Evolutionary conservation across 2,113 vertebrate genomes (phyloP), one percentile per base, ranked within the genome.

Genomic region (Takifugu bimaculatus): DNA sequence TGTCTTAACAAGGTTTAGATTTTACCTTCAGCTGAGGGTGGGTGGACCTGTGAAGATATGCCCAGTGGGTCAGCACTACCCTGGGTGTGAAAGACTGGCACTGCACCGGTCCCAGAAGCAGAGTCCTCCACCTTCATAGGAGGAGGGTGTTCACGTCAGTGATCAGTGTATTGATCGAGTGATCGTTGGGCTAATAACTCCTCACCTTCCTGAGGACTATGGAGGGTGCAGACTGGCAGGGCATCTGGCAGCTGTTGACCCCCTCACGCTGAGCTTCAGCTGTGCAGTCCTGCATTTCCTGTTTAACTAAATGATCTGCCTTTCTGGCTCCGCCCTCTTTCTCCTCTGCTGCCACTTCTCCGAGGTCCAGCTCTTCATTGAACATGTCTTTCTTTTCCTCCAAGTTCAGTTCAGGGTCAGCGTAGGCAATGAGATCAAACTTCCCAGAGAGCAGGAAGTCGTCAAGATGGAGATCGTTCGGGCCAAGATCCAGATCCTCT

Each of bases 381-480:
- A 99, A 98, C 94, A 98, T 93, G 77, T 95, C 93, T 70, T 96
- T 98, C 83, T 98, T 99, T 88, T 98, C 96, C 20, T 93, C 95
- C 9, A 96, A 81, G 65, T 98, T 94, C 56, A 96, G 93, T 60
- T 96, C 97, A 0, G 97, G 96, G 74, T 99, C 97, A 4, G 97
- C 94, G 52, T 98, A 99, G 1, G 97, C 97, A 53, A 99, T 96
- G 20, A 99, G 92, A 80, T 99, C 97, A 65, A 99, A 99, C 62
- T 99, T 95, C 28, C 94, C 97, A 0, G 94, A 94, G 74, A 91
- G 88, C 26, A 99, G 79, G 64, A 99, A 94, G 87, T 98, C 94
- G 48, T 98, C 97, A 3, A 99, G 91, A 56, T 98, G 96, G 68
- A 97, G 93, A 65, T 91, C 90, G 49, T 96, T 97, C 0, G 96